These are phyloP conservation scores for Leuctra nigra DNA, from an alignment of 2,888 invertebrate species.

Conservation along the genomic window DNA sequence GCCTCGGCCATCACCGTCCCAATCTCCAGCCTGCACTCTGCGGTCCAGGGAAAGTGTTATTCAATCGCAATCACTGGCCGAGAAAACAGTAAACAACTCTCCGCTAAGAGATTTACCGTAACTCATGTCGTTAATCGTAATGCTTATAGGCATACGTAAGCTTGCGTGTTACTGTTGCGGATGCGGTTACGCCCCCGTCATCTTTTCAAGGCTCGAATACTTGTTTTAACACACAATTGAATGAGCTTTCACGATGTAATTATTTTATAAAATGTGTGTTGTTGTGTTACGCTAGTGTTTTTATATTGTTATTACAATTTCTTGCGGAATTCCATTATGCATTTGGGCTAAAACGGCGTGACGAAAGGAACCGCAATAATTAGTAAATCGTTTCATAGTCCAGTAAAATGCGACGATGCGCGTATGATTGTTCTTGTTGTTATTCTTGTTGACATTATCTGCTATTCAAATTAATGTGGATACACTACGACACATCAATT, in stretches of 20 bases:
- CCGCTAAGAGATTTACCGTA: too few relatives aligned
- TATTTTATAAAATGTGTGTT: conserved; percentile 6
- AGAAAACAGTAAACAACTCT: background rate
- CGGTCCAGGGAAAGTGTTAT: conserved; percentile 6
- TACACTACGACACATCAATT: too few relatives aligned
- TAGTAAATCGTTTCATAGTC: too few relatives aligned
- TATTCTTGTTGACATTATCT: too few relatives aligned
- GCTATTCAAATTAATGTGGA: too few relatives aligned
- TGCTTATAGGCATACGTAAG: background rate
- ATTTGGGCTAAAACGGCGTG: too few relatives aligned
- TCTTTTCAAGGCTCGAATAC: conserved; percentile 7
- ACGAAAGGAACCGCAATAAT: background rate
- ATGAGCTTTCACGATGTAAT: conserved; percentile 1
- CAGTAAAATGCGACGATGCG: too few relatives aligned
- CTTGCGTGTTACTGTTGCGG: background rate
- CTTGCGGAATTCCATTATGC: background rate
- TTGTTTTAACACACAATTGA: conserved; percentile 12
- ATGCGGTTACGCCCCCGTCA: background rate
- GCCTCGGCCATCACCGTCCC: too few relatives aligned
- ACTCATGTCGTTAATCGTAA: too few relatives aligned
- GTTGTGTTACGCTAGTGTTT: background rate
- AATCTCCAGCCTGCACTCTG: too few relatives aligned
- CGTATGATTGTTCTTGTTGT: too few relatives aligned
- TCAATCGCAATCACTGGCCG: background rate
- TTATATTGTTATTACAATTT: background rate